These are phyloP conservation scores for Aproaerema taeniolella DNA, from an alignment of 2,888 invertebrate genomes.

Conservation along the genomic window DNA sequence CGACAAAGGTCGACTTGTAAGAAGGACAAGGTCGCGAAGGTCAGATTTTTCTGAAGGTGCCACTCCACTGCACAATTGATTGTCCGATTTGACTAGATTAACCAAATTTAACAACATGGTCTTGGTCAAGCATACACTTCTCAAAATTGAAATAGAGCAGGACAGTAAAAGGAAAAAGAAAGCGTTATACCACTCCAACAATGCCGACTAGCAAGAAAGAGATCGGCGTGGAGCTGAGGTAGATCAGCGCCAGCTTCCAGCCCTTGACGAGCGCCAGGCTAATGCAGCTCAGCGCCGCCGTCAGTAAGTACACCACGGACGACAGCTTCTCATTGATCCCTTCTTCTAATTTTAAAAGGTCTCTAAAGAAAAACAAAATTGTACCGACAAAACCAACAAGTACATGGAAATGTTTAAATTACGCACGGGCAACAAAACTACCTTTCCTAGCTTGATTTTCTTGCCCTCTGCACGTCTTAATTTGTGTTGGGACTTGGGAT, in stretches of 20 bases:
- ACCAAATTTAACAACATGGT: no score
- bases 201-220: slow-evolving; percentile 80
- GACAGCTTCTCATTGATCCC: slow-evolving; percentile 90
- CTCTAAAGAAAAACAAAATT: slow-evolving; percentile 57
- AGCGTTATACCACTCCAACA: slow-evolving; percentile 80
- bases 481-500: not conserved
- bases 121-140: no score
- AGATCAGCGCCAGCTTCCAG: slow-evolving; percentile 89
- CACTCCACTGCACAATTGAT: no score
- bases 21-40: no score
- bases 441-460: not conserved
- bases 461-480: not conserved
- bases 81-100: no score
- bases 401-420: not conserved
- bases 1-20: no score
- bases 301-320: slow-evolving; percentile 82
- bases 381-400: not conserved
- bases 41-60: no score
- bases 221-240: slow-evolving; percentile 83
- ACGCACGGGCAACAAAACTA: not conserved
- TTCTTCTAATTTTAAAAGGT: slow-evolving; percentile 86
- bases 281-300: slow-evolving; percentile 82
- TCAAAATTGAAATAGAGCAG: no score
- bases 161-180: no score
- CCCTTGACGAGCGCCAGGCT: slow-evolving; percentile 84